Evolutionary conservation across 1,140 invertebrate genomes (phyloP).

Genomic region (Pararge aegeria): DNA sequence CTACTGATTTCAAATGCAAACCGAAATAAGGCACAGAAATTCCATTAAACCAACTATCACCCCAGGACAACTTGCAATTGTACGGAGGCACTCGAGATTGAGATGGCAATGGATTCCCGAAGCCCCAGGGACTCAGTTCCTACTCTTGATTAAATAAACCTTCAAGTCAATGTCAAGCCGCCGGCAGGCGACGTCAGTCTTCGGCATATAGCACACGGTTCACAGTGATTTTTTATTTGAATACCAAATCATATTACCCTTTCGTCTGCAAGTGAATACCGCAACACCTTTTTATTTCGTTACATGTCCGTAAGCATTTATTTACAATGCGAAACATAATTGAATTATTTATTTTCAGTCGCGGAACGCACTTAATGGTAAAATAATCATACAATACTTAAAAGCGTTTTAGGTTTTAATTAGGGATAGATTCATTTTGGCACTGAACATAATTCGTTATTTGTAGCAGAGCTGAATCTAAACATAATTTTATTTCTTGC

Average conservation of each 20-base stretch:
- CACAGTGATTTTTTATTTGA: conserved; percentile 29
- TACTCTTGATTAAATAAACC: conserved; percentile 74
- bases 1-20: conserved; percentile 45
- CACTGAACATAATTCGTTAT: too few relatives aligned
- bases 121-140: conserved; percentile 42
- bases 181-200: conserved; percentile 50
- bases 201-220: conserved; percentile 54
- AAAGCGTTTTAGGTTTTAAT: neutral
- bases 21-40: conserved; percentile 56
- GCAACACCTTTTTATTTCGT: conserved; percentile 24
- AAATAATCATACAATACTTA: neutral
- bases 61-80: conserved; percentile 64
- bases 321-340: neutral
- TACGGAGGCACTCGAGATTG: conserved; percentile 65
- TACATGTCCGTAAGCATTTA: conserved; percentile 3
- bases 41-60: conserved; percentile 70
- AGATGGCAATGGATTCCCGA: conserved; percentile 61
- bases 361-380: neutral
- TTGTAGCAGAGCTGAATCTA: too few relatives aligned
- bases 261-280: conserved; percentile 20
- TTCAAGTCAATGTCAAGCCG: conserved; percentile 65
- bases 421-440: too few relatives aligned
- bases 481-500: too few relatives aligned
- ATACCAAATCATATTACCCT: conserved; percentile 32
- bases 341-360: conserved; percentile 2